phyloP scores from a whole-genome alignment of 2,113 vertebrate species.

The Axis porcinus region DNA sequence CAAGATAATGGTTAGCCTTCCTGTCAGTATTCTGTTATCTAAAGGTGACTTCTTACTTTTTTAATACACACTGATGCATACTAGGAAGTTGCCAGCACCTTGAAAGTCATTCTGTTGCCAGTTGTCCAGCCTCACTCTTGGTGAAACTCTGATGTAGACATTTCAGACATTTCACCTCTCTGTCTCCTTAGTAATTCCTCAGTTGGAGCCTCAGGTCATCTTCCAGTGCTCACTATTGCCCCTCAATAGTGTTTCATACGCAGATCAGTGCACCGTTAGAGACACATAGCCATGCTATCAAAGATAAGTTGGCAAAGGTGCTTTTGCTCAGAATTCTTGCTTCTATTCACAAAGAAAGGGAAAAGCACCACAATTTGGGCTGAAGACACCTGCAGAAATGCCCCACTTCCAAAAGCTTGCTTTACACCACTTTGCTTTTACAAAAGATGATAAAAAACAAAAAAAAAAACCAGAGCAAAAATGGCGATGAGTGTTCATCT shows the following conservation, averaged over 20 bases:
- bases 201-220: not conserved
- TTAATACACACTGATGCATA: not conserved
- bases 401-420: not conserved
- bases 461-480: not conserved
- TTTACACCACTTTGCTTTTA: not conserved
- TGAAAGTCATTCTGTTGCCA: not conserved
- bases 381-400: not conserved
- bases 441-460: not conserved
- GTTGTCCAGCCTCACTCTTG: rapidly evolving
- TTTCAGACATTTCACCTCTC: not conserved
- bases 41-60: not conserved
- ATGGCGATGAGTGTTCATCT: not conserved
- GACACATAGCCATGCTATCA: no score
- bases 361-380: not conserved
- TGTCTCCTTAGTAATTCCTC: not conserved
- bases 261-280: not conserved
- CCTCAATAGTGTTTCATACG: not conserved
- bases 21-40: not conserved
- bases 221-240: not conserved
- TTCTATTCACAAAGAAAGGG: not conserved
- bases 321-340: slow-evolving; percentile 5
- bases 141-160: not conserved
- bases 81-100: not conserved
- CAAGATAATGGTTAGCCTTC: not conserved
- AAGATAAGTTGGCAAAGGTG: not conserved